Evolutionary conservation across 2,113 vertebrate genomes (phyloP).

Genomic region (Thalassarche chlororhynchos): DNA sequence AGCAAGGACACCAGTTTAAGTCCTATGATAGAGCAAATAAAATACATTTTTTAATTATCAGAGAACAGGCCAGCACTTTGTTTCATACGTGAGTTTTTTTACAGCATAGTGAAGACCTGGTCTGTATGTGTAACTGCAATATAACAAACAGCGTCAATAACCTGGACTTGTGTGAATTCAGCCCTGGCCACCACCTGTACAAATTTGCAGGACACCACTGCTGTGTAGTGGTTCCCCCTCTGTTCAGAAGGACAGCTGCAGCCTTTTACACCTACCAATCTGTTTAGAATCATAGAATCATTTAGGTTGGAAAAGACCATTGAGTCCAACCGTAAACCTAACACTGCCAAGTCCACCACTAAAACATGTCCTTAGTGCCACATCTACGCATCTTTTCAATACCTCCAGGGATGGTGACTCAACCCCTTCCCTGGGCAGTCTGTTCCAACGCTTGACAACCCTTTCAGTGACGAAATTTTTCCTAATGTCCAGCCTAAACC

Average conservation of each 20-base stretch:
- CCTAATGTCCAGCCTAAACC: background rate
- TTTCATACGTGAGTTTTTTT: background rate
- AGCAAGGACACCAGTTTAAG: background rate
- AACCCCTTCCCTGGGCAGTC: background rate
- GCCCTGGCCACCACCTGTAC: background rate
- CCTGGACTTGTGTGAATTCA: background rate
- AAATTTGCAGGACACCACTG: background rate
- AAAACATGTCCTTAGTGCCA: background rate
- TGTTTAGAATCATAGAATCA: background rate
- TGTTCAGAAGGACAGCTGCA: background rate
- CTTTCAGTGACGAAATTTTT: background rate
- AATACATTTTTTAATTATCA: background rate
- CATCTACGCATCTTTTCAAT: background rate
- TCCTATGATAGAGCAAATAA: background rate
- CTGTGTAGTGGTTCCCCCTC: background rate
- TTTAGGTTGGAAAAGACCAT: background rate
- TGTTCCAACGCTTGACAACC: background rate
- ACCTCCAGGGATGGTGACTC: background rate
- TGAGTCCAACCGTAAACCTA: background rate
- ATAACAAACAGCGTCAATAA: background rate
- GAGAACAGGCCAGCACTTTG: background rate
- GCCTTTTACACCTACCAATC: background rate
- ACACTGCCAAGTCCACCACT: background rate
- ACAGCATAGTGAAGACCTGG: background rate
- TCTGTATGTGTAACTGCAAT: background rate